Percentiles rank a stretch among this genome's conserved stretches.
phyloP scores from a whole-genome alignment of 2,797 vertebrate genomes.

The Rhodeus uyekii region DNA sequence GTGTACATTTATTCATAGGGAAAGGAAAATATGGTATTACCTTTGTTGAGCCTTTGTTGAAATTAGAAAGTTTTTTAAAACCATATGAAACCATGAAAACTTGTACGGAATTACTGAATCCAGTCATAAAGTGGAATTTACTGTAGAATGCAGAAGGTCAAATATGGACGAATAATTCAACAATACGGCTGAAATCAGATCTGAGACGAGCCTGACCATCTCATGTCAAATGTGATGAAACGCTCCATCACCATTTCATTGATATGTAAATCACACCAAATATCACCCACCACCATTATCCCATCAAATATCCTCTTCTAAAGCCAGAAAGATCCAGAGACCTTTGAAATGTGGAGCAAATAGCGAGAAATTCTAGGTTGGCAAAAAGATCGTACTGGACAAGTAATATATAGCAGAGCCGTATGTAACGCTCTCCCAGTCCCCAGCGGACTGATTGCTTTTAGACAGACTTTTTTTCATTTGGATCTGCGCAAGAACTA shows the following conservation, averaged over 20 bases:
- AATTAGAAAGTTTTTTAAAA: no score
- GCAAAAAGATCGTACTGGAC: neutral
- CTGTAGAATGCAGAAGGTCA: no score
- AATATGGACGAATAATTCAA: no score
- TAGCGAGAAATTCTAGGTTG: neutral
- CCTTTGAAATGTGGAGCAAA: slow-evolving; percentile 1
- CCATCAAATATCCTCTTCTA: neutral
- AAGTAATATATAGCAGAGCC: neutral
- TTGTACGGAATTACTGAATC: no score
- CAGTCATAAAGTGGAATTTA: no score
- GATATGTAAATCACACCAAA: slow-evolving; percentile 56
- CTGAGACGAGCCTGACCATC: neutral
- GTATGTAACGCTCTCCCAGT: neutral
- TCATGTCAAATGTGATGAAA: slow-evolving; percentile 15
- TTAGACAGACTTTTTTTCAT: neutral
- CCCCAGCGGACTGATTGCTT: neutral
- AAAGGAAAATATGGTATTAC: no score
- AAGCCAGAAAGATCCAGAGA: slow-evolving; percentile 1
- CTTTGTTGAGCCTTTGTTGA: no score
- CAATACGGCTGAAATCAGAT: no score
- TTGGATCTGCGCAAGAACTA: neutral
- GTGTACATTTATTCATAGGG: no score
- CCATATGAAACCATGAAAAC: no score
- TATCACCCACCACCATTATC: slow-evolving; percentile 20
- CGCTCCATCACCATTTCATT: slow-evolving; percentile 34